Percentiles rank a stretch among this genome's conserved stretches.
Conservation (phyloP, 2,888 invertebrate genomes). For the Sinhomidia bicolor region DNA sequence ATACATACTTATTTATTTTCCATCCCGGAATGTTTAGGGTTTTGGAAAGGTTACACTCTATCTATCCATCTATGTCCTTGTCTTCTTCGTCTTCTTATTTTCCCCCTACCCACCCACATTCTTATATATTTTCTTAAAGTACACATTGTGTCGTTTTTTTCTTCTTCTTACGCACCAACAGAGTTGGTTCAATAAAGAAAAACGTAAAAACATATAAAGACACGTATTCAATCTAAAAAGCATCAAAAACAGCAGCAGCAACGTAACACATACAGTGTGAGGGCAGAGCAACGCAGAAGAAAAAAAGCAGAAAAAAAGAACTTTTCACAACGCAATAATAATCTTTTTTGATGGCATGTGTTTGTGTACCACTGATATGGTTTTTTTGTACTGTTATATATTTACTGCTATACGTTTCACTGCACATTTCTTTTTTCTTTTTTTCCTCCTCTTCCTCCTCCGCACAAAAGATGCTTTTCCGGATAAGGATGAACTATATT, state of each 20-base stretch:
- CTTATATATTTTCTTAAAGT: neutral
- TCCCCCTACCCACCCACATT: no score
- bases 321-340: slow-evolving; percentile 50
- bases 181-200: no score
- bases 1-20: no score
- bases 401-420: slow-evolving; percentile 11
- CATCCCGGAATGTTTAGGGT: neutral
- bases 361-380: neutral
- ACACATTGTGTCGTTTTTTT: slow-evolving; percentile 18
- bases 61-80: no score
- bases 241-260: neutral
- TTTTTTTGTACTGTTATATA: neutral
- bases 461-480: neutral
- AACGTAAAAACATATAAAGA: neutral
- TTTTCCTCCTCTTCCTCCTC: neutral
- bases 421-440: neutral
- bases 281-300: neutral
- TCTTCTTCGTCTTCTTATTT: no score
- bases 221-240: slow-evolving; percentile 43
- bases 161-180: neutral
- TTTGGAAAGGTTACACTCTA: neutral
- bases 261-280: no score
- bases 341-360: slow-evolving; percentile 44
- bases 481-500: neutral
- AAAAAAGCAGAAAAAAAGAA: no score